phyloP scores from a whole-genome alignment of 1,140 invertebrate genomes.

The Bombus picipes region DNA sequence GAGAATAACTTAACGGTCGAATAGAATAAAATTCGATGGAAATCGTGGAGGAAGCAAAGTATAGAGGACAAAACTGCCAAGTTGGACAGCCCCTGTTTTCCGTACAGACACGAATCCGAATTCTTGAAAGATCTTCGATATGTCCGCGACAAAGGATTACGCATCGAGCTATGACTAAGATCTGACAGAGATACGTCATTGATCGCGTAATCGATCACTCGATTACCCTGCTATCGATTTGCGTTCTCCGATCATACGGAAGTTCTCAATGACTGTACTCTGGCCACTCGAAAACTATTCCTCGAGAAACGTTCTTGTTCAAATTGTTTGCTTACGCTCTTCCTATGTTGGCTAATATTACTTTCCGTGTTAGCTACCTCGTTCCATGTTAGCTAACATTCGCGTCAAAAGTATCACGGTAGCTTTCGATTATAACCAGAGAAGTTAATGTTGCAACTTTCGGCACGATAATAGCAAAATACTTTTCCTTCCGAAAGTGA shows the following conservation, averaged over 20 bases:
- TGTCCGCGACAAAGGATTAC: conserved; percentile 18
- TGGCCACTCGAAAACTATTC: background rate
- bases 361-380: background rate
- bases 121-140: conserved; percentile 46
- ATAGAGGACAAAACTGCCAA: conserved; percentile 62
- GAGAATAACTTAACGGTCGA: background rate
- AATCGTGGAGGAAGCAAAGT: conserved; percentile 6
- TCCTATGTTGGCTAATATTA: background rate
- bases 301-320: background rate
- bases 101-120: conserved; percentile 59
- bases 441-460: background rate
- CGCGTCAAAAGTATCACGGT: background rate
- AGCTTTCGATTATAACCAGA: background rate
- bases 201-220: background rate
- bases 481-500: background rate
- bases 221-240: background rate
- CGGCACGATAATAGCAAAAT: background rate
- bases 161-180: background rate
- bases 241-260: background rate
- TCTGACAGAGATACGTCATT: background rate
- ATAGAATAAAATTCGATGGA: background rate
- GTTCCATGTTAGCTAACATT: background rate
- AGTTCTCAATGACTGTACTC: conserved; percentile 39
- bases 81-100: conserved; percentile 65
- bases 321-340: background rate